Evolutionary conservation across 2,113 vertebrate species (phyloP).

Genomic region (Scomber scombrus): DNA sequence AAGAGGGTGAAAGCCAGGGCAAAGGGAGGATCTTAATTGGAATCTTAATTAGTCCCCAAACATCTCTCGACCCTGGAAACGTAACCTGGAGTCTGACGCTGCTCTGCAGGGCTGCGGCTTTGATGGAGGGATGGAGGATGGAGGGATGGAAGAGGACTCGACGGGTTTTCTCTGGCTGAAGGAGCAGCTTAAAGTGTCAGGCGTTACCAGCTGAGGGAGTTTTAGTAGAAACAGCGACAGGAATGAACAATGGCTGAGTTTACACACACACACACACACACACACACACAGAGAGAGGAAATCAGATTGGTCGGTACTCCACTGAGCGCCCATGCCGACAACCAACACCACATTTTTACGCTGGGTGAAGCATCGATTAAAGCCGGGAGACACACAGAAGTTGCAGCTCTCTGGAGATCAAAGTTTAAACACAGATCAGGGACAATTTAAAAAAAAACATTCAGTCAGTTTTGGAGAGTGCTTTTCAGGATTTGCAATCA

Average conservation of each 20-base stretch:
- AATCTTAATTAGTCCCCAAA: conserved; percentile 53
- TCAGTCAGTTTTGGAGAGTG: too few relatives aligned
- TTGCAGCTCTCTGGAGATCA: too few relatives aligned
- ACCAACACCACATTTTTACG: too few relatives aligned
- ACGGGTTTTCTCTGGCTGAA: neutral
- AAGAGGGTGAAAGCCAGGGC: neutral
- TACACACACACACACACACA: neutral
- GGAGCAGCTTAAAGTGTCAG: neutral
- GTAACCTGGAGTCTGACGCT: neutral
- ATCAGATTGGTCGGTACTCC: conserved; percentile 1
- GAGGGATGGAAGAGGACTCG: neutral
- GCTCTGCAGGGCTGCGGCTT: neutral
- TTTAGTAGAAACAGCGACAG: neutral
- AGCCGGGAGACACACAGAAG: neutral
- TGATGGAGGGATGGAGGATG: neutral
- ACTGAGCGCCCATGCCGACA: neutral
- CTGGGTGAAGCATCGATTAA: neutral
- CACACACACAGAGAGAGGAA: neutral
- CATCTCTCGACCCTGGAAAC: neutral
- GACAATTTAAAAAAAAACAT: too few relatives aligned
- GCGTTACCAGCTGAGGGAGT: neutral
- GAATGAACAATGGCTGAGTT: neutral
- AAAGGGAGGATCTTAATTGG: conserved; percentile 33
- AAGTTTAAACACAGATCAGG: too few relatives aligned
- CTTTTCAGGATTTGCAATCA: too few relatives aligned